Evolutionary conservation across 2,797 vertebrate species (phyloP).

Genomic region (Scolopax bukidnonensis): DNA sequence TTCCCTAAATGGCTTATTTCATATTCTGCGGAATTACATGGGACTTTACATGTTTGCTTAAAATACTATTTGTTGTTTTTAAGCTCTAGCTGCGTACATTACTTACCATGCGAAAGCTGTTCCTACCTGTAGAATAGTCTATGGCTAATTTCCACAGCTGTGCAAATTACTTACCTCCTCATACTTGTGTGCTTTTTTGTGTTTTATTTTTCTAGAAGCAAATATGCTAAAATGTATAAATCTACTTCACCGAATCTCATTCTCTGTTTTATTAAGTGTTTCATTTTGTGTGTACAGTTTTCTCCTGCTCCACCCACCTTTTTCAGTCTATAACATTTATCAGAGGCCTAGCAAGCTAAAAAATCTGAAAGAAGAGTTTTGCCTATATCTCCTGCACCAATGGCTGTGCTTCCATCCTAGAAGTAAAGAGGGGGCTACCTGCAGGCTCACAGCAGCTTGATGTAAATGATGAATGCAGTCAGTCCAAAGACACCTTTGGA

Average conservation of each 20-base stretch:
- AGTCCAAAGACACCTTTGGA: neutral
- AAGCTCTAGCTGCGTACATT: neutral
- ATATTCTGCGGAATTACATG: neutral
- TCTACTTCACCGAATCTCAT: neutral
- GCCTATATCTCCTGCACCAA: neutral
- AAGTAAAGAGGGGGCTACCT: neutral
- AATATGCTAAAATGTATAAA: neutral
- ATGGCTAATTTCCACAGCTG: neutral
- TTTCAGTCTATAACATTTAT: neutral
- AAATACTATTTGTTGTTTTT: neutral
- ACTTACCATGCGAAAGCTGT: neutral
- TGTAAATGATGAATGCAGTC: neutral
- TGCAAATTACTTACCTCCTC: neutral
- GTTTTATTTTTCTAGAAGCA: neutral
- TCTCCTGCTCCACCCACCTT: neutral
- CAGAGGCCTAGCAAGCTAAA: neutral
- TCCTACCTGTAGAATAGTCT: neutral
- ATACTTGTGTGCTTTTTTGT: neutral
- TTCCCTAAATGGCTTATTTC: neutral
- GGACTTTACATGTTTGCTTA: neutral
- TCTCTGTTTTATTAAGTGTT: conserved; percentile 39
- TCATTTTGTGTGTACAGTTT: conserved; percentile 4
- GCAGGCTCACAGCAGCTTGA: neutral
- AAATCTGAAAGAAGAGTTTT: neutral
- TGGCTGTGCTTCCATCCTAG: neutral